Evolutionary conservation across 1,140 invertebrate genomes (phyloP).

Genomic region (Oedothorax gibbosus): DNA sequence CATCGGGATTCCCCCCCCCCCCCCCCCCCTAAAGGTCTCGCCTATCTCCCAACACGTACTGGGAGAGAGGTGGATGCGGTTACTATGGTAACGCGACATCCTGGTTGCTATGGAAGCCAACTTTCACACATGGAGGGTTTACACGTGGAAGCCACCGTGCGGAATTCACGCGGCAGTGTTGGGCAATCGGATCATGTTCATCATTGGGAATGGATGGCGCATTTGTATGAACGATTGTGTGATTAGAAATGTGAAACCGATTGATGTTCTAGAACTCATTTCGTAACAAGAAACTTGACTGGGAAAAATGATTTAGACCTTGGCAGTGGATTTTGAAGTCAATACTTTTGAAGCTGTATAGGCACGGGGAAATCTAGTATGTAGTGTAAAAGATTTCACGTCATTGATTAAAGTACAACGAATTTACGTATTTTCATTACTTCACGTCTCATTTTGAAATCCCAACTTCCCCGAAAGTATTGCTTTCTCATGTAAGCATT

Average conservation of each 20-base stretch:
- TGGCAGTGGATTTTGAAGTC: neutral
- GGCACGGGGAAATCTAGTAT: no score
- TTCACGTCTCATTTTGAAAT: no score
- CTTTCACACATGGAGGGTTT: constrained; percentile 37
- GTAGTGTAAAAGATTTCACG: no score
- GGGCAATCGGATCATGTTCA: no score
- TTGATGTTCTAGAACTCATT: neutral
- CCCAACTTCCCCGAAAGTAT: no score
- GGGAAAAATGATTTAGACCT: neutral
- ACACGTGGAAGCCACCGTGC: constrained; percentile 33
- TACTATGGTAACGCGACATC: constrained; percentile 53
- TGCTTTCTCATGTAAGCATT: no score
- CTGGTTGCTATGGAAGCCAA: constrained; percentile 49
- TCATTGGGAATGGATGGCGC: neutral
- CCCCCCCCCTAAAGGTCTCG: constrained; percentile 36
- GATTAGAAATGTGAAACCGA: neutral
- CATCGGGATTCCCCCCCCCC: no score
- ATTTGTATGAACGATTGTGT: constrained; percentile 10
- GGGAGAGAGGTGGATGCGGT: constrained; percentile 45
- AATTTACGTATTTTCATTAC: no score
- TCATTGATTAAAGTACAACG: no score
- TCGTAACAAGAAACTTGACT: neutral
- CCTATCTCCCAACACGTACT: constrained; percentile 46
- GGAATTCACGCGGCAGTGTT: no score
- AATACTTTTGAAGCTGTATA: neutral